These are phyloP conservation scores for Tragelaphus oryx DNA, from an alignment of 2,797 vertebrate species.

Conservation along the genomic window DNA sequence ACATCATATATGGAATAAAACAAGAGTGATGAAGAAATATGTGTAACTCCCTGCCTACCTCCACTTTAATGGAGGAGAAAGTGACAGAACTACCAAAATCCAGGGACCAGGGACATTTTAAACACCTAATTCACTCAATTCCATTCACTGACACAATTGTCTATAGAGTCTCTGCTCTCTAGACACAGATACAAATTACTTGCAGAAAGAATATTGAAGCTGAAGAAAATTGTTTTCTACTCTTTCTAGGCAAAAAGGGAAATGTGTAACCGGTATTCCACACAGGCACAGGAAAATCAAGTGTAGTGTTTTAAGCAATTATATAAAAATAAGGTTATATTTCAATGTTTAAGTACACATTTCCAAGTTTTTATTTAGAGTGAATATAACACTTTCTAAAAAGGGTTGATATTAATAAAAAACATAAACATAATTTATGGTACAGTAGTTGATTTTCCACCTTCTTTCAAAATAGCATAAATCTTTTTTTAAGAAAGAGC, in stretches of 20 bases:
- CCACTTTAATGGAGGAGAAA: background rate
- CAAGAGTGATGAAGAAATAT: background rate
- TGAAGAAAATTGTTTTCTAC: background rate
- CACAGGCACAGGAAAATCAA: background rate
- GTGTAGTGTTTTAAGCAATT: conserved; percentile 21
- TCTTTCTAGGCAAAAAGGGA: background rate
- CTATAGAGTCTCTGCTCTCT: background rate
- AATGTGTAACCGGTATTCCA: background rate
- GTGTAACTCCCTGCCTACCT: background rate
- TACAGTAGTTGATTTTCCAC: conserved; percentile 24
- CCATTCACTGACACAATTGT: background rate
- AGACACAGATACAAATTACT: background rate
- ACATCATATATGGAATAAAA: background rate
- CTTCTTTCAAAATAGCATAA: background rate
- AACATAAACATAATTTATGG: conserved; percentile 36
- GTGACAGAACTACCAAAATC: background rate
- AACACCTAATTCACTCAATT: background rate
- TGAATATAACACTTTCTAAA: conserved; percentile 42
- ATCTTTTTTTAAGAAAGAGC: background rate
- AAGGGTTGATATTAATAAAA: conserved; percentile 35
- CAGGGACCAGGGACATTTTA: background rate
- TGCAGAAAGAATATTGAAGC: background rate
- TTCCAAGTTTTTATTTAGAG: conserved; percentile 38
- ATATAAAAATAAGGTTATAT: conserved; percentile 27
- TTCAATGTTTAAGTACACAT: background rate